These are phyloP conservation scores for Cassiopea xamachana DNA, from an alignment of 30 jellyfish, hydroid and myxozoan species.

Conservation along the genomic window DNA sequence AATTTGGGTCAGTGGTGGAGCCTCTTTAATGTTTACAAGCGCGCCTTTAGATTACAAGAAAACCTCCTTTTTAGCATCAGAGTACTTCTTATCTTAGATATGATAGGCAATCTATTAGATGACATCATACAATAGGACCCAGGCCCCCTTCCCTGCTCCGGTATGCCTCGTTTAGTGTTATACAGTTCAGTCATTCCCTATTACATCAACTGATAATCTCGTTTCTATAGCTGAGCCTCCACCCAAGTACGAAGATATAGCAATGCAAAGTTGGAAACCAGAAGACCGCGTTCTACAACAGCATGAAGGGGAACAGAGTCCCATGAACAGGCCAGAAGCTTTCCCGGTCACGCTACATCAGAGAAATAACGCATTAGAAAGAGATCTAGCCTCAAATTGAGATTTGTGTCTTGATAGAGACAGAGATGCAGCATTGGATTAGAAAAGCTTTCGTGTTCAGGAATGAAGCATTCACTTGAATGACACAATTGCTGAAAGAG, in stretches of 20 bases:
- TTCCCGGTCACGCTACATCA: neutral
- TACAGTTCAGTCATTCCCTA: too few relatives aligned
- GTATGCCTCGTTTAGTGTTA: too few relatives aligned
- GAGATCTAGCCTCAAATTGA: neutral
- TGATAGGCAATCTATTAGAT: too few relatives aligned
- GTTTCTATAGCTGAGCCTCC: constrained; percentile 22
- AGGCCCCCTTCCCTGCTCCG: too few relatives aligned
- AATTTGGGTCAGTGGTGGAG: too few relatives aligned
- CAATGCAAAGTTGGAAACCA: neutral
- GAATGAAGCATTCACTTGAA: neutral
- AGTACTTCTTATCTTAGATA: too few relatives aligned
- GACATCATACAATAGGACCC: too few relatives aligned
- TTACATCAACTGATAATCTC: neutral
- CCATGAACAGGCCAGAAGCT: neutral
- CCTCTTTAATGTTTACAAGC: too few relatives aligned
- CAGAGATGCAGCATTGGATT: neutral
- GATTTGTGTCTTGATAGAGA: neutral
- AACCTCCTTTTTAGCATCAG: too few relatives aligned
- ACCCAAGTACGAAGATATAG: constrained; percentile 24
- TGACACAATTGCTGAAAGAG: neutral
- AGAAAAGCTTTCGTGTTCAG: neutral
- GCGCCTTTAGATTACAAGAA: too few relatives aligned
- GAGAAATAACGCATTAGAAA: neutral
- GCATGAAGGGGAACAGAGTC: neutral
- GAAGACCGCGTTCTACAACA: neutral